These are phyloP conservation scores for Isaurus tuberculatus DNA, from an alignment of 92 coral and sea anemone genomes.

Conservation along the genomic window DNA sequence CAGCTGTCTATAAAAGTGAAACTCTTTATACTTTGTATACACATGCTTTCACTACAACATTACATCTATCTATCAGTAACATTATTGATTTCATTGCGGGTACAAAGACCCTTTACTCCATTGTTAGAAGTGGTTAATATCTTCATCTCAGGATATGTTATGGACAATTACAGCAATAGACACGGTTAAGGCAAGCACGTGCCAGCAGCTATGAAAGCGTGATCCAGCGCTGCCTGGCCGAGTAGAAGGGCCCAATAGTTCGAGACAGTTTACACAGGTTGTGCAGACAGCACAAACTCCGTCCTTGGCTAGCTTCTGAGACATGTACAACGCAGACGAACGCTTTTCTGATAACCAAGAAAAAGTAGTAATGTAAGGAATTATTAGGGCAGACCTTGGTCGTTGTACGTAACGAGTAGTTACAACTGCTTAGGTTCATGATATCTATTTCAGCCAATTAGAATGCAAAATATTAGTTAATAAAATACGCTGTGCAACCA, in stretches of 20 bases:
- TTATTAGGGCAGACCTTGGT: neutral
- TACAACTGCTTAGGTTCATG: conserved; percentile 83
- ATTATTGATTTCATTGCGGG: neutral
- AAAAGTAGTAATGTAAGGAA: neutral
- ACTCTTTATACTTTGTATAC: neutral
- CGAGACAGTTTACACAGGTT: conserved; percentile 72
- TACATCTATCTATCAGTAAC: too few species aligned
- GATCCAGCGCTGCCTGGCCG: conserved; percentile 35
- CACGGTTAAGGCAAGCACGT: neutral
- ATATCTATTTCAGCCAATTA: too few species aligned
- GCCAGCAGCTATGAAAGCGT: conserved; percentile 12
- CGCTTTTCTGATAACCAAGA: conserved; percentile 59
- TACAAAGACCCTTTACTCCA: neutral
- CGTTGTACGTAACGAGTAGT: conserved; percentile 45
- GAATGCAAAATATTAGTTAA: too few species aligned
- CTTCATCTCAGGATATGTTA: neutral
- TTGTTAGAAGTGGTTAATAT: too few species aligned
- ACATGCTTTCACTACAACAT: neutral
- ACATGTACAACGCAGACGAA: conserved; percentile 72
- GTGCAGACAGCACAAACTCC: conserved; percentile 75
- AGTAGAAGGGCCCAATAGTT: neutral
- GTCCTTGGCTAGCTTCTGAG: conserved; percentile 58
- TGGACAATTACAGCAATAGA: neutral
- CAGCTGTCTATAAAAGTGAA: neutral
- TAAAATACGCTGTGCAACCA: too few species aligned